These are phyloP conservation scores for Nemurella pictetii DNA, from an alignment of 2,888 invertebrate genomes.

Conservation along the genomic window DNA sequence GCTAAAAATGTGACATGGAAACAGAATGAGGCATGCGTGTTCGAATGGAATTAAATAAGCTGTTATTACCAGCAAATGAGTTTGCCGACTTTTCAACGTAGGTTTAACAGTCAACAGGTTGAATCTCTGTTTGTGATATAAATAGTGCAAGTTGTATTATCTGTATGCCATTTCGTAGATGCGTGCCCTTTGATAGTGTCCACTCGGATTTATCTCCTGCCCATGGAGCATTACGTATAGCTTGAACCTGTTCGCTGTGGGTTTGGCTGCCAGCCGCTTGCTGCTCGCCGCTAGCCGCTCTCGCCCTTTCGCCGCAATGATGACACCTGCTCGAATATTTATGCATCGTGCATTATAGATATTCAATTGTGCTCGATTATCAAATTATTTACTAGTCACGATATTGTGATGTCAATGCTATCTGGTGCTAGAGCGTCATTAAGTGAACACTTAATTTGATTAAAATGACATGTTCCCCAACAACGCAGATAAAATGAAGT, in stretches of 20 bases:
- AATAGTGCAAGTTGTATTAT: slow-evolving; percentile 3
- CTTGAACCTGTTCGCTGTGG: no score
- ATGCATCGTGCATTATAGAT: neutral
- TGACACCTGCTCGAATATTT: neutral
- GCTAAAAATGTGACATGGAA: neutral
- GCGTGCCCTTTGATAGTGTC: neutral
- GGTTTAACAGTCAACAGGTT: neutral
- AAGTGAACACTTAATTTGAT: neutral
- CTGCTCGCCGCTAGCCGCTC: no score
- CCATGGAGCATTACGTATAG: no score
- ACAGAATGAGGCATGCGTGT: neutral
- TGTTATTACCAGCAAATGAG: neutral
- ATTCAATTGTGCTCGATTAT: neutral
- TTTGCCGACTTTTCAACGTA: neutral
- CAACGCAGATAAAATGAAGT: neutral
- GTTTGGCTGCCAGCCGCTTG: no score
- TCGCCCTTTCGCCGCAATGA: no score
- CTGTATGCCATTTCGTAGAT: slow-evolving; percentile 8
- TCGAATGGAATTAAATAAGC: neutral
- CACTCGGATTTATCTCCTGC: neutral
- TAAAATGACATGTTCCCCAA: neutral
- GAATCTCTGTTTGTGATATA: neutral
- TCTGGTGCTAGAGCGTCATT: neutral
- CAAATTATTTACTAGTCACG: neutral
- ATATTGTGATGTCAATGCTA: neutral